Evolutionary conservation across 64 coral and sea anemone species (phyloP).

Genomic region (Dendrophyllia cribrosa): DNA sequence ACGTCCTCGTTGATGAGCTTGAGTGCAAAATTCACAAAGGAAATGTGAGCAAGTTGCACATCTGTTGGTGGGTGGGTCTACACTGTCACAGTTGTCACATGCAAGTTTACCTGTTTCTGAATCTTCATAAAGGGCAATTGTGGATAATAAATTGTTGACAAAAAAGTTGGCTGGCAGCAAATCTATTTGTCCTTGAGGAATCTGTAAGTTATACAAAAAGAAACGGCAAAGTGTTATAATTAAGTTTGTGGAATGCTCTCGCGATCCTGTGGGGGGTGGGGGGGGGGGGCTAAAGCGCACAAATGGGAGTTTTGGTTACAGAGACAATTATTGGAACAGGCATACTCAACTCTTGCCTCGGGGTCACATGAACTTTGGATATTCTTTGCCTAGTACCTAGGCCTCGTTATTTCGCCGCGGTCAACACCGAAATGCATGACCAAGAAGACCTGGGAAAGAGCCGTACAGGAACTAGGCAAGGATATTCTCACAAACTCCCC

Average conservation of each 20-base stretch:
- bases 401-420: no score
- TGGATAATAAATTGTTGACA: conserved; percentile 9
- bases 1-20: background rate
- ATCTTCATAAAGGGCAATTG: background rate
- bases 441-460: no score
- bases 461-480: no score
- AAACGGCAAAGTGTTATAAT: background rate
- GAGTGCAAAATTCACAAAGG: conserved; percentile 12
- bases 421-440: no score
- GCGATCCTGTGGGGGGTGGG: no score
- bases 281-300: no score
- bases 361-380: no score
- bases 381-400: no score
- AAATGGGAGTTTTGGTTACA: no score
- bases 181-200: conserved; percentile 16
- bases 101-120: background rate
- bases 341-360: no score
- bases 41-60: background rate
- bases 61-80: conserved; percentile 8
- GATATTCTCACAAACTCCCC: no score
- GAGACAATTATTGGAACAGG: no score
- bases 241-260: background rate
- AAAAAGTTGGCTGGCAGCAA: conserved; percentile 4
- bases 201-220: background rate
- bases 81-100: conserved; percentile 18